These are phyloP conservation scores for Tapera naevia DNA, from an alignment of 2,797 vertebrate genomes.

Conservation along the genomic window DNA sequence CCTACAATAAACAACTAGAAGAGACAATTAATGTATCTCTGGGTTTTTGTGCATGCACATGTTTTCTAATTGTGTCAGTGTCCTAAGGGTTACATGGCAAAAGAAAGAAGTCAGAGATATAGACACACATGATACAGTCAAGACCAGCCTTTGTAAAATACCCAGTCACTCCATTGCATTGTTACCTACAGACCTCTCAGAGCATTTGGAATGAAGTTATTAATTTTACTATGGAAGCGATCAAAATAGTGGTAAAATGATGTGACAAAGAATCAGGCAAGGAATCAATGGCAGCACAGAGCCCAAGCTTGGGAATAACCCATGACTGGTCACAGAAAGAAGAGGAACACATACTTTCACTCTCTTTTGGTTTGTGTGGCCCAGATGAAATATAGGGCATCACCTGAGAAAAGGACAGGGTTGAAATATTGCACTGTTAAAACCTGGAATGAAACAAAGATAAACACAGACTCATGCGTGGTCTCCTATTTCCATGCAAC, in stretches of 20 bases:
- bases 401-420: background rate
- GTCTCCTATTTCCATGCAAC: constrained; percentile 11
- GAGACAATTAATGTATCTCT: background rate
- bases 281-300: background rate
- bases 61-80: background rate
- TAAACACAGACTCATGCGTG: background rate
- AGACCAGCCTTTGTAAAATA: background rate
- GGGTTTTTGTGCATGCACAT: background rate
- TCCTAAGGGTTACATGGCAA: background rate
- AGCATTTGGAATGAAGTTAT: background rate
- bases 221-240: background rate
- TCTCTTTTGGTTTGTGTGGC: background rate
- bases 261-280: background rate
- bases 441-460: constrained; percentile 16
- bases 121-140: background rate
- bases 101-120: background rate
- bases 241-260: background rate
- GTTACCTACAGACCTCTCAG: background rate
- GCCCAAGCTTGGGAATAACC: background rate
- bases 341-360: background rate
- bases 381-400: background rate
- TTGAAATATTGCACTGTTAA: constrained; percentile 34
- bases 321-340: background rate
- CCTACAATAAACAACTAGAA: background rate
- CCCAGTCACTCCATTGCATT: background rate